A percentile compares a stretch with the other conserved stretches of the same genome.
phyloP scores from a whole-genome alignment of 2,888 invertebrate species.

The Piscicola geometra region DNA sequence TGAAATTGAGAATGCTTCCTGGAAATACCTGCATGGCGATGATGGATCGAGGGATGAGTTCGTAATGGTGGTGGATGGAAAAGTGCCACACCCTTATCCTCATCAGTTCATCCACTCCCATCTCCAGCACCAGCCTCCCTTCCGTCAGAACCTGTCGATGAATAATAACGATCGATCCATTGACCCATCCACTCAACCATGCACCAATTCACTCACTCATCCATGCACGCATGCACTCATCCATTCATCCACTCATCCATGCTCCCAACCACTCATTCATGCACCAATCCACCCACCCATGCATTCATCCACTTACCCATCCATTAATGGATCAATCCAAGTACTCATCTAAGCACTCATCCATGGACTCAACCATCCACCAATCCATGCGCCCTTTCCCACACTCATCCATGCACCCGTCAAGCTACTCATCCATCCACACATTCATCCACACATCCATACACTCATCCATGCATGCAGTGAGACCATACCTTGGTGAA shows the following conservation, averaged over 20 bases:
- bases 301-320: background rate
- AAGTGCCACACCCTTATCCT: slow-evolving; percentile 98
- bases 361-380: no score
- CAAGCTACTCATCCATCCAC: background rate
- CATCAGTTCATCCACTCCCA: slow-evolving; percentile 97
- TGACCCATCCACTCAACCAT: no score
- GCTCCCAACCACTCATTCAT: no score
- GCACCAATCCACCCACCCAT: no score
- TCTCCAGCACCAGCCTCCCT: slow-evolving; percentile 92
- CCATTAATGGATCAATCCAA: background rate
- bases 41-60: slow-evolving; percentile 76
- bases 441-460: background rate
- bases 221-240: no score
- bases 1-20: no score
- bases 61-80: slow-evolving; percentile 86
- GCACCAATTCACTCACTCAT: no score
- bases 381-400: no score
- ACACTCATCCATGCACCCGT: background rate
- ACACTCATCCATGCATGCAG: background rate
- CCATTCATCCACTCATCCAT: no score
- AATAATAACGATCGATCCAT: no score
- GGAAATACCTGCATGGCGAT: slow-evolving; percentile 55
- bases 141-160: slow-evolving; percentile 84
- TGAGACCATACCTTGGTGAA: slow-evolving; percentile 76
- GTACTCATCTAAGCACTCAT: background rate